phyloP scores from a whole-genome alignment of 2,888 invertebrate species.

The Conus canariensis region DNA sequence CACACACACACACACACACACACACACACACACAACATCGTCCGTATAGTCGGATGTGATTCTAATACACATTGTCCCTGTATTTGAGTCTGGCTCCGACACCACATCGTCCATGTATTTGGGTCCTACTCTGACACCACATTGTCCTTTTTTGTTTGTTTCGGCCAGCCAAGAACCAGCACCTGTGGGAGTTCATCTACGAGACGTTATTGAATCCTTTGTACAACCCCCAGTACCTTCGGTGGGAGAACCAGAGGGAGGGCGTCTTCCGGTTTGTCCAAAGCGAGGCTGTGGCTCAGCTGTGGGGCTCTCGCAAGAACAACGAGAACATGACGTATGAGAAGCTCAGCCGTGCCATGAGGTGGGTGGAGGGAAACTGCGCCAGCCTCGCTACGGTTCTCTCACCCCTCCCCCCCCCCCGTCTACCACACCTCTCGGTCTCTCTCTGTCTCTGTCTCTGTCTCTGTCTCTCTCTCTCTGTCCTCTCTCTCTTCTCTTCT shows the following conservation, averaged over 20 bases:
- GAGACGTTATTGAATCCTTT: conserved; percentile 88
- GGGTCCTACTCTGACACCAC: too few relatives aligned
- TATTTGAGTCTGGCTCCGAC: too few relatives aligned
- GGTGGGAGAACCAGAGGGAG: conserved; percentile 91
- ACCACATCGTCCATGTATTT: too few relatives aligned
- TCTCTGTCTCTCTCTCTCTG: conserved; percentile 4
- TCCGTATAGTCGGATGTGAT: too few relatives aligned
- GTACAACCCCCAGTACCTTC: conserved; percentile 90
- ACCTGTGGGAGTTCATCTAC: conserved; percentile 91
- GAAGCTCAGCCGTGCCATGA: conserved; percentile 94
- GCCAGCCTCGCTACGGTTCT: too few relatives aligned
- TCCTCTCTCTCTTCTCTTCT: neutral
- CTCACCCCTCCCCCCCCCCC: neutral
- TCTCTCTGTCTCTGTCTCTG: neutral
- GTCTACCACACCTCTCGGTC: conserved; percentile 27
- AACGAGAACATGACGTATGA: conserved; percentile 95
- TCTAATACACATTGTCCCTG: too few relatives aligned
- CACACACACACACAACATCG: too few relatives aligned
- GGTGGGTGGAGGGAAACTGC: conserved; percentile 79
- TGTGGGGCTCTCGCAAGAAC: conserved; percentile 92
- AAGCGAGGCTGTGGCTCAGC: conserved; percentile 90
- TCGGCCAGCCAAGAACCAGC: conserved; percentile 64
- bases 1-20: too few relatives aligned
- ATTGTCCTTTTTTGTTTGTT: too few relatives aligned
- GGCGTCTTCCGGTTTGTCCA: conserved; percentile 95